Percentiles rank a stretch among this genome's conserved stretches.
Evolutionary conservation across 2,888 invertebrate genomes (phyloP).

Genomic region (Abrostola triplasia): DNA sequence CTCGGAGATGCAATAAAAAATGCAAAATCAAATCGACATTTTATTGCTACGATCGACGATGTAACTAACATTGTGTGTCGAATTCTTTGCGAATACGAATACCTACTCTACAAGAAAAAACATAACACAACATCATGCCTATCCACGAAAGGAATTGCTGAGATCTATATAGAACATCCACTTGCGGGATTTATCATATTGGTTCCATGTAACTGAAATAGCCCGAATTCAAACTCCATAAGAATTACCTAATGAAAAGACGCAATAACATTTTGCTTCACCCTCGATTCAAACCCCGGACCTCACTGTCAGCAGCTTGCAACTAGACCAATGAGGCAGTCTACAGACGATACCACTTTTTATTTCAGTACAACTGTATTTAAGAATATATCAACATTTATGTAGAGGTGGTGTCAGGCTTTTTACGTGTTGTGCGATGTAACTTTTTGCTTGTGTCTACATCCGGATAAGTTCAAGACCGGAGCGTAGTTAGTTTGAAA

Average conservation of each 20-base stretch:
- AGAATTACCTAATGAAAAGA: too few relatives aligned
- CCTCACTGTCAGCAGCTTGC: too few relatives aligned
- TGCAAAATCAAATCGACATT: neutral
- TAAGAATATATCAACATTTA: slow-evolving; percentile 4
- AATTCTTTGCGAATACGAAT: neutral
- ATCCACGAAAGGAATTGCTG: too few relatives aligned
- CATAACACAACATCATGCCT: too few relatives aligned
- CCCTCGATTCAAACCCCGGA: too few relatives aligned
- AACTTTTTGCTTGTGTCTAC: slow-evolving; percentile 5
- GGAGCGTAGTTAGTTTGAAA: slow-evolving; percentile 4
- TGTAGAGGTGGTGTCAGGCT: neutral
- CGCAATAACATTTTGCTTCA: too few relatives aligned
- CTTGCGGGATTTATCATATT: too few relatives aligned
- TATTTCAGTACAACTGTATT: slow-evolving; percentile 2
- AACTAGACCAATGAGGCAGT: too few relatives aligned
- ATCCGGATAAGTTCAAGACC: slow-evolving; percentile 7
- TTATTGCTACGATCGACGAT: neutral
- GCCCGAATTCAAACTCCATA: too few relatives aligned
- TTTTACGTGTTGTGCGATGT: neutral
- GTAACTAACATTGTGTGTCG: neutral
- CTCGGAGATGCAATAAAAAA: neutral
- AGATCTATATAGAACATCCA: too few relatives aligned
- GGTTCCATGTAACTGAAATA: too few relatives aligned
- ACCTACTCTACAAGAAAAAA: too few relatives aligned
- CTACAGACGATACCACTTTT: neutral